A percentile compares a stretch with the other conserved stretches of the same genome.
Conservation (phyloP, 2,113 vertebrate species). For the Gorsachius goisagi region DNA sequence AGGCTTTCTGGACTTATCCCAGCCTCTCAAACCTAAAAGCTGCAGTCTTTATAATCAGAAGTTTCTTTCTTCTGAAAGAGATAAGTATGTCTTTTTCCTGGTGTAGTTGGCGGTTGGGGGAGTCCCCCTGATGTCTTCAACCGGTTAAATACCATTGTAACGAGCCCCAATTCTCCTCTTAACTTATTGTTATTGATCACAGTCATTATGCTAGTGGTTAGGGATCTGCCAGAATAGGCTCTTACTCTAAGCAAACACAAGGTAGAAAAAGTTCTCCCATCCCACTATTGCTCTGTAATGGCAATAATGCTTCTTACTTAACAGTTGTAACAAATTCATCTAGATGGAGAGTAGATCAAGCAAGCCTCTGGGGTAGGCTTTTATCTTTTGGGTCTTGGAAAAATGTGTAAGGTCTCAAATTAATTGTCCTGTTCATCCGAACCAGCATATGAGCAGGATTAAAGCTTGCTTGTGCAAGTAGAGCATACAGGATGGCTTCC, state of each 20-base stretch:
- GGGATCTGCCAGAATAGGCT: neutral
- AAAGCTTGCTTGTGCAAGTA: neutral
- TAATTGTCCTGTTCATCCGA: neutral
- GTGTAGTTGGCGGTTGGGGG: neutral
- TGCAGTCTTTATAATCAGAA: neutral
- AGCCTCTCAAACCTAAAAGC: neutral
- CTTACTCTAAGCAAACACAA: neutral
- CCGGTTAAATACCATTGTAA: neutral
- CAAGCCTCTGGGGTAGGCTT: neutral
- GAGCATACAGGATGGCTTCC: neutral
- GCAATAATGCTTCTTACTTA: slow-evolving; percentile 1
- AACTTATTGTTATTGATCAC: neutral
- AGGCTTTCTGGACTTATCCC: neutral
- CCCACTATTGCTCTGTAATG: neutral
- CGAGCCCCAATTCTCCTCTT: neutral
- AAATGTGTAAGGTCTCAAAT: neutral
- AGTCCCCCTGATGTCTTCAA: neutral
- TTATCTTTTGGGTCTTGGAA: neutral
- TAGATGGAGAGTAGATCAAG: neutral
- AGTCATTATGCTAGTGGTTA: neutral
- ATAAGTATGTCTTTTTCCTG: neutral
- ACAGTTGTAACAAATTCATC: neutral
- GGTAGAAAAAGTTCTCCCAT: neutral
- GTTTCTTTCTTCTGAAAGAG: neutral
- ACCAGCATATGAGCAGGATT: neutral